Evolutionary conservation across 2,888 invertebrate genomes (phyloP), one percentile per base, ranked within the genome.

Genomic region (Megaustenia siamemsis): DNA sequence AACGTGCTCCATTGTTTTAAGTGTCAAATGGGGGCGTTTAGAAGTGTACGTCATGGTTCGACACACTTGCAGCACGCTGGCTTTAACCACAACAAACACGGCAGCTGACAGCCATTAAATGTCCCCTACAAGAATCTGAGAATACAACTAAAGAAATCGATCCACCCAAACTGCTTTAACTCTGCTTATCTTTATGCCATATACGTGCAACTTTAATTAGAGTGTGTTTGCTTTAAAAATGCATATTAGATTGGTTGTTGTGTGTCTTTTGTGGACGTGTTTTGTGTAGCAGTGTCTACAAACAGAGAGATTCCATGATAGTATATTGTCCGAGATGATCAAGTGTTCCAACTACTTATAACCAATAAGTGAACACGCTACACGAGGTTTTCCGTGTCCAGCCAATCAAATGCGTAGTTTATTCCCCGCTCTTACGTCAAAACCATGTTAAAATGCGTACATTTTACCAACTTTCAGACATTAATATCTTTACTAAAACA

Each of bases 391-490:
- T 60, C 69, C 81, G 35, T 38, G 79, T 84, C 86, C n/a, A 73
- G 71, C 90, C 90, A 90, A 90, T 90, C 87, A 87, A 78, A 88
- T 75, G 43, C 85, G 35, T 53, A 73, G 81, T 71, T 83, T 80
- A 21, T 87, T 82, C 76, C 81, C 73, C 53, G 68, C 28, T 53
- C 68, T 24, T 35, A 40, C 77, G 68, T 77, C 53, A 75, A 38
- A 83, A 77, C 45, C 75, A 45, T 66, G 53, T 56, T 40, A 83
- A 77, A 83, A 83, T 63, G 85, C 76, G 80, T 76, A 80, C 69
- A 43, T 84, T 85, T 83, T 82, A n/a, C 35, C 2, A 68, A 80
- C 75, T 83, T 86, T 86, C 28, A 68, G 63, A 56, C 71, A 45
- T 21, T 35, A 71, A 56, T 75, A 84, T 86, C 60, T 80, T 84